Conservation (phyloP, 1,140 invertebrate genomes). For the Caenorhabditis tropicalis region DNA sequence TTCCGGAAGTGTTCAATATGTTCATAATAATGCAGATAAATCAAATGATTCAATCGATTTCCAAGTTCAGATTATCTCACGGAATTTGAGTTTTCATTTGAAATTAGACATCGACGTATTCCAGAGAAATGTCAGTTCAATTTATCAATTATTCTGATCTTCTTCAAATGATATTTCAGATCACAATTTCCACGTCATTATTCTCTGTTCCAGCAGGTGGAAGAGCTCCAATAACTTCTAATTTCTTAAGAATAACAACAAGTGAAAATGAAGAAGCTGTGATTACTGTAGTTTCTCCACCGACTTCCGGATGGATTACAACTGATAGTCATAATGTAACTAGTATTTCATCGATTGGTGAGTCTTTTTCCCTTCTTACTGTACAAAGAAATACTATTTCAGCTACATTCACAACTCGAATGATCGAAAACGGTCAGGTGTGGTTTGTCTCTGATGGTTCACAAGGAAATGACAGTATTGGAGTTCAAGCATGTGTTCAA, state of each 20-base stretch:
- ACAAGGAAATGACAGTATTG: constrained; percentile 23
- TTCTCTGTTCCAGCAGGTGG: constrained; percentile 10
- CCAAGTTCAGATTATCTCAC: constrained; percentile 11
- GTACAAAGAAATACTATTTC: too few relatives aligned
- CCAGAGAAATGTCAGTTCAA: background rate
- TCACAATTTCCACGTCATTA: background rate
- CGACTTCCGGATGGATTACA: constrained; percentile 48
- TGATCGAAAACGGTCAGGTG: constrained; percentile 16
- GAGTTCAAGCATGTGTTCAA: constrained; percentile 7
- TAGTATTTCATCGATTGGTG: constrained; percentile 30
- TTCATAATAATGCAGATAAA: constrained; percentile 51
- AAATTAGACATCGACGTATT: constrained; percentile 28
- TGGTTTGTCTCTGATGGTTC: constrained; percentile 32
- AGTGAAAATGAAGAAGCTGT: constrained; percentile 33
- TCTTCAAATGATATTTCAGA: background rate
- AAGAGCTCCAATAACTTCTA: background rate
- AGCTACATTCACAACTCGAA: constrained; percentile 28
- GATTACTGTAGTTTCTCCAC: constrained; percentile 41
- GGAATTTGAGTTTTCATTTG: constrained; percentile 6
- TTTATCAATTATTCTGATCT: background rate
- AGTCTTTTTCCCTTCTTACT: too few relatives aligned
- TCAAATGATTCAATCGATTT: constrained; percentile 33
- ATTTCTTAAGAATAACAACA: constrained; percentile 6
- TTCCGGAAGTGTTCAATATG: constrained; percentile 58
- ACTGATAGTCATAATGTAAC: constrained; percentile 27